Percentiles rank a stretch among this genome's conserved stretches.
These are phyloP conservation scores for Microtus pennsylvanicus DNA, from an alignment of 2,113 vertebrate genomes.

Conservation along the genomic window DNA sequence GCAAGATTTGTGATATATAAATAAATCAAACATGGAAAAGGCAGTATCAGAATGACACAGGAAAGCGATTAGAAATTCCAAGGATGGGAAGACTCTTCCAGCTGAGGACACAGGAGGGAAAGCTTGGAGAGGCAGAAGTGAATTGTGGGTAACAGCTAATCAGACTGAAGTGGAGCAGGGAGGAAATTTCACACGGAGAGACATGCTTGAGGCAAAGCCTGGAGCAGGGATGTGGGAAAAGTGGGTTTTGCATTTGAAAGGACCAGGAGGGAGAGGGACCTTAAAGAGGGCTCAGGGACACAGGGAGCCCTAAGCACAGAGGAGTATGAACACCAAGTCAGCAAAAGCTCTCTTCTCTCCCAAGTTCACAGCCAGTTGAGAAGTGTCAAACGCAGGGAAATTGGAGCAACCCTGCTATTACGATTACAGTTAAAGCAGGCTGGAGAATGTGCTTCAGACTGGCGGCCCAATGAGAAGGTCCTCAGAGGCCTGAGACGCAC, in stretches of 20 bases:
- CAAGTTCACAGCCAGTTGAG: neutral
- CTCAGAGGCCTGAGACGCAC: neutral
- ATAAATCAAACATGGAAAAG: neutral
- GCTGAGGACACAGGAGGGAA: neutral
- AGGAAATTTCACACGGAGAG: neutral
- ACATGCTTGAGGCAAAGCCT: neutral
- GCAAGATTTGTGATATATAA: neutral
- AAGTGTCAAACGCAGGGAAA: neutral
- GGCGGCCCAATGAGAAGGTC: neutral
- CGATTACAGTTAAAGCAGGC: neutral
- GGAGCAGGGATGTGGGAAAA: neutral
- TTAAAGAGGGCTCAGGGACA: neutral
- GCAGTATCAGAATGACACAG: neutral
- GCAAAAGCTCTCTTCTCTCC: neutral
- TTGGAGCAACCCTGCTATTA: neutral
- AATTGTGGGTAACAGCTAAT: neutral
- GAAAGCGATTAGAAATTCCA: neutral
- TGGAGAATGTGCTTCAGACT: neutral
- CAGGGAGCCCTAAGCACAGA: neutral
- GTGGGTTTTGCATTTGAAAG: neutral
- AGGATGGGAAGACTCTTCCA: neutral
- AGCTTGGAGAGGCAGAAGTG: neutral
- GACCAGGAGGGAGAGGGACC: neutral
- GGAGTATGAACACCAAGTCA: neutral
- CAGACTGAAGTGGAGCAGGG: neutral